Percentiles rank a stretch among this genome's conserved stretches.
Conservation (phyloP, 2,797 vertebrate genomes). For the Bufotes viridis region DNA sequence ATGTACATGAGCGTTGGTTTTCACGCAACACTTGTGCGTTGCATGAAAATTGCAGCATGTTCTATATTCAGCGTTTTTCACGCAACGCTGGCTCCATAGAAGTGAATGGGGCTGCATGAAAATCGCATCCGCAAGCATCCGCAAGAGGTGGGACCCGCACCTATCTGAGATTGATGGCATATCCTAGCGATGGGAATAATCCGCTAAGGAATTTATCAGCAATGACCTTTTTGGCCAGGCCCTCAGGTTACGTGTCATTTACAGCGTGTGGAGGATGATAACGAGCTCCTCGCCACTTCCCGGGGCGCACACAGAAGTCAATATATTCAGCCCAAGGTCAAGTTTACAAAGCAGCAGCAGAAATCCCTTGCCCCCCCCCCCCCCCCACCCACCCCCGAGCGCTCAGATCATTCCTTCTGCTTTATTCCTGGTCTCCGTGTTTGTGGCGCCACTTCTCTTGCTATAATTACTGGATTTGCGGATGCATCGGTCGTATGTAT, state of each 20-base stretch:
- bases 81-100: no score
- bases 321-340: constrained; percentile 43
- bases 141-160: no score
- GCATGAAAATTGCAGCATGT: no score
- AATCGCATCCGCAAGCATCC: no score
- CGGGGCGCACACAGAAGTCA: not conserved
- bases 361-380: not conserved
- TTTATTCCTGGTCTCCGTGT: not conserved
- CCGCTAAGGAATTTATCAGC: no score
- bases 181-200: no score
- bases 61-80: no score
- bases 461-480: constrained; percentile 34
- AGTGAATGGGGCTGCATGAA: no score
- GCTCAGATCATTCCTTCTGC: not conserved
- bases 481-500: constrained; percentile 43
- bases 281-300: not conserved
- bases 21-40: no score
- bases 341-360: not conserved
- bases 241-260: not conserved
- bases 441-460: not conserved
- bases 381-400: not conserved
- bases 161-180: no score
- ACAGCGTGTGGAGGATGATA: constrained; percentile 21
- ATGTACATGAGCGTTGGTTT: no score
- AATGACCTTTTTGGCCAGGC: not conserved